phyloP scores from a whole-genome alignment of 1,140 invertebrate genomes.

The Heliconius hermathena region DNA sequence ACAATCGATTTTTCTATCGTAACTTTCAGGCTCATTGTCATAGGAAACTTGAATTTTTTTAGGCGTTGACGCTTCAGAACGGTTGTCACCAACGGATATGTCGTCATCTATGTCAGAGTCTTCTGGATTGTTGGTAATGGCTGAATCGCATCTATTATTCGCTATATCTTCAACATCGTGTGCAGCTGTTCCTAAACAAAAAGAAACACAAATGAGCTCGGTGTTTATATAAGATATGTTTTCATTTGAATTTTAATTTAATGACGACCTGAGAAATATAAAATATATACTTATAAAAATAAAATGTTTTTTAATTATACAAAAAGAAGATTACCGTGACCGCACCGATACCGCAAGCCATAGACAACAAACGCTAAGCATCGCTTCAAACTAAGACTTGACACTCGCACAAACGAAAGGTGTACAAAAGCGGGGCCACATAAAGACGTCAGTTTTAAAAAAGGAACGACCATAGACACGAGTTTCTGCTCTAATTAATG shows the following conservation, averaged over 20 bases:
- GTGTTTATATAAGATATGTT: background rate
- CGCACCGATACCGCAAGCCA: conserved; percentile 40
- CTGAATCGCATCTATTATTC: conserved; percentile 48
- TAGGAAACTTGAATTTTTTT: conserved; percentile 52
- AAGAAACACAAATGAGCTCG: conserved; percentile 5
- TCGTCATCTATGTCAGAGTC: conserved; percentile 70
- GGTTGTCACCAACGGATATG: conserved; percentile 75
- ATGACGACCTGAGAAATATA: background rate
- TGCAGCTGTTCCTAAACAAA: conserved; percentile 48
- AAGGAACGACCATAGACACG: conserved; percentile 74
- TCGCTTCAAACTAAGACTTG: conserved; percentile 65
- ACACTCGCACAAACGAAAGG: conserved; percentile 64
- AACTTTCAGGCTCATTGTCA: conserved; percentile 47
- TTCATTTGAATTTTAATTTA: conserved; percentile 4
- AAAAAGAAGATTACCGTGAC: conserved; percentile 34
- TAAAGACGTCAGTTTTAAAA: conserved; percentile 77
- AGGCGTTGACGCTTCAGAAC: conserved; percentile 68
- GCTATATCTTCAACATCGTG: conserved; percentile 55
- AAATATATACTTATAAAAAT: background rate
- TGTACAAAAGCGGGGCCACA: conserved; percentile 69
- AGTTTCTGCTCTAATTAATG: conserved; percentile 80
- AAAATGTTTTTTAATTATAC: conserved; percentile 26
- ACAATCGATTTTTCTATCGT: conserved; percentile 39
- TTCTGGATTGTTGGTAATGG: conserved; percentile 55
- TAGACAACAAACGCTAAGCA: conserved; percentile 60